A percentile compares a stretch with the other conserved stretches of the same genome.
phyloP scores from a whole-genome alignment of 2,888 invertebrate species.

The Pachycephus smyrnensis region DNA sequence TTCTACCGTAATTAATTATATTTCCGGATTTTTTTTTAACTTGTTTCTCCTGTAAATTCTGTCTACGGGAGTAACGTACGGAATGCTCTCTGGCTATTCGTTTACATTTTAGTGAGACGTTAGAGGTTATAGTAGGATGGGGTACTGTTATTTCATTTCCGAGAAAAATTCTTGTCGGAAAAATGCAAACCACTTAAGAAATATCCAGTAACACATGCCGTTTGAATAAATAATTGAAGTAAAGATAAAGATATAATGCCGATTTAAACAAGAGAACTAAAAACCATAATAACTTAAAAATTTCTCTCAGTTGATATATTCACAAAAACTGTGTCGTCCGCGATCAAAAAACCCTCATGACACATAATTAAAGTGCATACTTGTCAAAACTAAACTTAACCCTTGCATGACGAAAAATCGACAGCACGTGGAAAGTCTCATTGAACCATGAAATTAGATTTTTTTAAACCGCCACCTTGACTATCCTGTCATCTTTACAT shows the following conservation, averaged over 20 bases:
- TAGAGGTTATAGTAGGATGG: neutral
- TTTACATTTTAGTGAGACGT: neutral
- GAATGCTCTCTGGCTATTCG: neutral
- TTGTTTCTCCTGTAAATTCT: neutral
- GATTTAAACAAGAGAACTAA: neutral
- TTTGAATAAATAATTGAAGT: neutral
- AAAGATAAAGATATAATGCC: neutral
- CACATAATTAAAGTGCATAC: neutral
- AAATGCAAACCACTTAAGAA: neutral
- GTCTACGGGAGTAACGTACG: neutral
- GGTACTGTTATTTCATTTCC: neutral
- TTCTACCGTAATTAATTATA: neutral
- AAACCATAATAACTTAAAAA: neutral
- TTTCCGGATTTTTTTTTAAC: neutral
- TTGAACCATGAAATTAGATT: neutral
- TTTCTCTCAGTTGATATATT: neutral
- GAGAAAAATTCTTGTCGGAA: neutral
- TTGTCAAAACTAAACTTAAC: neutral
- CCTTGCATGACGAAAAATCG: neutral
- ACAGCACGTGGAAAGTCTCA: neutral
- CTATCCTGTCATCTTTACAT: neutral
- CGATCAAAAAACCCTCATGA: neutral
- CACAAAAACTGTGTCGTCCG: neutral
- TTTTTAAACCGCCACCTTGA: neutral
- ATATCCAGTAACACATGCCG: neutral